Evolutionary conservation across 2,888 invertebrate genomes (phyloP), one percentile per base, ranked within the genome.

Genomic region (Latrodectus elegans): DNA sequence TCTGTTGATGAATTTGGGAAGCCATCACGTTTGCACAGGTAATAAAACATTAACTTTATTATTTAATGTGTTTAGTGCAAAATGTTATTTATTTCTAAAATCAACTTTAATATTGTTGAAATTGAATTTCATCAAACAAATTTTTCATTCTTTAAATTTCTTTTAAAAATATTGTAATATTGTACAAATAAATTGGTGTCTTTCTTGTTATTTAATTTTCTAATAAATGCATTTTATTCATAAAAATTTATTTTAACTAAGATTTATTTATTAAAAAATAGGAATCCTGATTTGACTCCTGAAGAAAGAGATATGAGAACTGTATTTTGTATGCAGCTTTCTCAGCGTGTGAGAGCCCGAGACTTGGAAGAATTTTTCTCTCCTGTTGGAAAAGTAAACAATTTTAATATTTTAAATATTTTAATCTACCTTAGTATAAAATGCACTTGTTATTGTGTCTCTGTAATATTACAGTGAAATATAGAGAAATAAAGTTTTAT

Each of bases 341-440:
- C 98, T 84, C 97, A 98, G 91, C 94, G 97, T 91, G 98, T 98
- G 91, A 94, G 97, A 90, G 97, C 96, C 82, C 95, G 97, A 90
- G 99, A 99, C 92, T 93, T 99, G 89, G 98, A 99, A 93, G 99
- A 99, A 93, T 99, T 99, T 93, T 99, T 99, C 93, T 98, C 98
- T 52, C 96, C 98, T 89, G 99, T 99, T 88, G 99, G 99, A 71
- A 98, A 98, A 94, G 98, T 98, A 90, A 79, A 14, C 51, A 49
- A 49, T 64, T 68, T 67, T 73, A 6, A 38, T 38, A 3, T 38
- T 38, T 4, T 38, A 1, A 38, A 38, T 38, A 38, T 38, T 38
- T 38, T 38, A 38, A 6, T 38, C 2, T 38, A 38, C 4, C 3
- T 38, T 38, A 38, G 6, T 38, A 38, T 38, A 2, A 38, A 38